Evolutionary conservation across 2,797 vertebrate genomes (phyloP), one percentile per base, ranked within the genome.

Genomic region (Bovichtus diacanthus): DNA sequence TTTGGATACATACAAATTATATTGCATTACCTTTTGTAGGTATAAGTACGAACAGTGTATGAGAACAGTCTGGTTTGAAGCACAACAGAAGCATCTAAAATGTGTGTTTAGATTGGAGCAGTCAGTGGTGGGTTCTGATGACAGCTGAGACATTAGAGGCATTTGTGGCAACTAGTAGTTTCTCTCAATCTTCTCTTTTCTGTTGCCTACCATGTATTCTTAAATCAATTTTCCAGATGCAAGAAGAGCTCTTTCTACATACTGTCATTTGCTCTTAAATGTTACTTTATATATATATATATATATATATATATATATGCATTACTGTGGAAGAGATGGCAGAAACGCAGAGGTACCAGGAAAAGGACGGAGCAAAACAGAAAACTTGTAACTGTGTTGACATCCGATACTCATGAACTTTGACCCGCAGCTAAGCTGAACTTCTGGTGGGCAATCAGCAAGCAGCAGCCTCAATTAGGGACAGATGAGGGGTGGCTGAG

Each of bases 361-460:
- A 12, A 16, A 47, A 31, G 23, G 16, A 23, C 18, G 5, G 39
- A 72, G 21, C 3, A 39, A 66, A 50, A 63, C 29, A 54, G 54
- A 54, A 29, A 74, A 19, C 18, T 0, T n/a, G 47, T n/a, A 25
- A 73, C 47, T 66, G 15, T 56, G 72, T 61, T 51, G 88, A 85
- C 69, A 77, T 74, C 31, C 34, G 66, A 87, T 74, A 80, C 70
- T 47, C 49, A 0, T 87, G 80, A 93, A 68, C 92, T 81, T 54
- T 75, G 74, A 83, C 83, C 84, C 80, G 53, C 63, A 77, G 89
- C 82, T 86, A 68, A 90, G 76, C 67, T 79, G 72, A 89, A 81
- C 76, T 15, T 72, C 63, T 79, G 70, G 25, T 19, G 39, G 41
- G 87, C 79, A 91, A 93, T 92, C 90, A 92, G 80, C 53, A 25